Percentiles rank a stretch among this genome's conserved stretches.
Evolutionary conservation across 2,888 invertebrate genomes (phyloP).

Genomic region (Andrena camellia): DNA sequence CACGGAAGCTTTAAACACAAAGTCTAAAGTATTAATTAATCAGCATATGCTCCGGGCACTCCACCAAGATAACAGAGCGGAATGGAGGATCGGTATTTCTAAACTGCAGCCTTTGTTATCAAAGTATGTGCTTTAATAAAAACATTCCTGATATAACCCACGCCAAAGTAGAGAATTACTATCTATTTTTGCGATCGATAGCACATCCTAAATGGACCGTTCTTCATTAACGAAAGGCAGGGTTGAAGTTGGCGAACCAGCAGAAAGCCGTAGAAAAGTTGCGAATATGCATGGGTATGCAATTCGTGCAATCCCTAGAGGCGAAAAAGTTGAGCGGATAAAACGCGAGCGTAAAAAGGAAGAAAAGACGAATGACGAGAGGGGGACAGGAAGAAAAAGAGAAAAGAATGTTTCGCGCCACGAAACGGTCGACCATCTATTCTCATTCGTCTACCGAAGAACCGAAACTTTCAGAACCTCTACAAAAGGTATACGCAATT

Average conservation of each 20-base stretch:
- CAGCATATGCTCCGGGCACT: background rate
- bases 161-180: slow-evolving; percentile 44
- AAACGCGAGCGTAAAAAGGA: slow-evolving; percentile 62
- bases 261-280: slow-evolving; percentile 61
- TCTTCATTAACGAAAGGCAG: slow-evolving; percentile 67
- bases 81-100: background rate
- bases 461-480: slow-evolving; percentile 54
- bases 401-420: slow-evolving; percentile 44
- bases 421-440: slow-evolving; percentile 58
- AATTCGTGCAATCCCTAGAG: slow-evolving; percentile 68
- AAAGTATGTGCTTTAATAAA: background rate
- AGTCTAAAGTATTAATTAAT: background rate
- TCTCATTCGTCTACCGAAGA: slow-evolving; percentile 65
- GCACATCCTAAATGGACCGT: slow-evolving; percentile 61
- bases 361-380: slow-evolving; percentile 57
- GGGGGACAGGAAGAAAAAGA: slow-evolving; percentile 33
- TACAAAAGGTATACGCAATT: slow-evolving; percentile 55
- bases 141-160: slow-evolving; percentile 20
- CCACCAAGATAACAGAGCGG: background rate
- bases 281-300: slow-evolving; percentile 72
- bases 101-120: background rate
- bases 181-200: slow-evolving; percentile 55
- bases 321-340: slow-evolving; percentile 67
- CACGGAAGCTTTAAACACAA: background rate
- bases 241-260: slow-evolving; percentile 49